Percentiles rank a stretch among this genome's conserved stretches.
Evolutionary conservation across 2,888 invertebrate species (phyloP).

Genomic region (Drosophila setosimentum): DNA sequence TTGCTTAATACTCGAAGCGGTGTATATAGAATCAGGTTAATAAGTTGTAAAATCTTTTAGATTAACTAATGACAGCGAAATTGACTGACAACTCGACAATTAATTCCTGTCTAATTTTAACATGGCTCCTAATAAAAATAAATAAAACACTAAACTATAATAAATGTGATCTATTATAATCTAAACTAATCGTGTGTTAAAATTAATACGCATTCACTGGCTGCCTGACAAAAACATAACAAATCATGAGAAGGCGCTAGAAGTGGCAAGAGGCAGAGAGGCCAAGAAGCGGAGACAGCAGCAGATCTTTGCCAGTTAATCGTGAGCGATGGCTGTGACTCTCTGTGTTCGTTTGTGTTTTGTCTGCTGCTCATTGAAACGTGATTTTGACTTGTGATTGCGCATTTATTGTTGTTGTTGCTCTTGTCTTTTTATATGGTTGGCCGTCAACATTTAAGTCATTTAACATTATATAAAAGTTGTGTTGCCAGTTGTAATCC

Average conservation of each 20-base stretch:
- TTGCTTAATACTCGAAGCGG: constrained; percentile 18
- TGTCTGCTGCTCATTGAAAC: constrained; percentile 65
- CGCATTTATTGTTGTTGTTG: constrained; percentile 35
- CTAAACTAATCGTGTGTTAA: constrained; percentile 75
- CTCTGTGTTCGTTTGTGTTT: constrained; percentile 9
- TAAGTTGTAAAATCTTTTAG: constrained; percentile 30
- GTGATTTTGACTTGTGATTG: constrained; percentile 68
- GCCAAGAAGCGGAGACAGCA: constrained; percentile 11
- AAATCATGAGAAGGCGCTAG: constrained; percentile 62
- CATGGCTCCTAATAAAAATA: constrained; percentile 26
- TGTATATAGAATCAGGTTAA: constrained; percentile 30
- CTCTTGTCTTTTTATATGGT: constrained; percentile 20
- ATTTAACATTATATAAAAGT: constrained; percentile 73
- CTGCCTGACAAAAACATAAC: constrained; percentile 73
- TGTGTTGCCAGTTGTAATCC: constrained; percentile 73
- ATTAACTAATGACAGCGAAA: constrained; percentile 41
- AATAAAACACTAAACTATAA: constrained; percentile 3
- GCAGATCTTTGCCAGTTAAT: constrained; percentile 63
- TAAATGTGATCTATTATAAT: constrained; percentile 39
- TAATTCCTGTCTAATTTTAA: constrained; percentile 37
- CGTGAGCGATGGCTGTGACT: constrained; percentile 68
- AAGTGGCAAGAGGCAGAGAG: constrained; percentile 41
- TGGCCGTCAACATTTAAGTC: constrained; percentile 75
- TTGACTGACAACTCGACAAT: constrained; percentile 47
- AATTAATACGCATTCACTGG: constrained; percentile 69